Base-by-base conservation (phyloP, 2,888 invertebrate species). In the Prenolepis imparis region DNA sequence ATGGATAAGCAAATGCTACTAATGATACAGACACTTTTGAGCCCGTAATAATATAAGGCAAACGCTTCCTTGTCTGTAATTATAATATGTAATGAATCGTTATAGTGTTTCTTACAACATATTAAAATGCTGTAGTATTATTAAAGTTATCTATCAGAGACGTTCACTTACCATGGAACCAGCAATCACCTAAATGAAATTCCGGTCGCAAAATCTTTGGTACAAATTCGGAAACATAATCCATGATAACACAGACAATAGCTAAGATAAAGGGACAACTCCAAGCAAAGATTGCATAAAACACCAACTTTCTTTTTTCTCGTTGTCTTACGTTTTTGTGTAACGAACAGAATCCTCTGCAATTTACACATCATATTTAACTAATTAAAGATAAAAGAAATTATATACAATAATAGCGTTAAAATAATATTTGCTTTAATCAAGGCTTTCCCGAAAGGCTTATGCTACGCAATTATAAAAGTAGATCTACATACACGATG, bases 271-370 rank as follows among this genome's bases (percentile, higher is more conserved):
- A 77, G 0, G 97, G 96, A 24, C 96, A 94, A 0, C 97, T 97
- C 97, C 97, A 97, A 0, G 97, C 97, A 92, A 97, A 97, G 6
- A 95, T 90, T 8, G 96, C 96, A 91, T 97, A 97, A 72, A 96
- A 91, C 0, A 96, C 91, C 91, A 97, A 97, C 67, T 97, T 96
- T 89, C 95, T 96, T 36, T 93, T 94, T 90, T 97, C 96, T 75
- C 84, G 88, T 1, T 95, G 95, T 18, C 91, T 93, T 11, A 91
- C 87, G 75, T 92, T 94, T 12, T 93, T 94, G 75, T 93, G 94
- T 1, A 93, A 88, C 8, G 94, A 91, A 36, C 94, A 95, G 90
- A 96, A 96, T 4, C 96, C 95, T 87, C 96, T 48, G 9, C 8
- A 18, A 44, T 55, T 55, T 28, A 64, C 15, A 55, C 0, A 4